phyloP scores from a whole-genome alignment of 2,797 vertebrate genomes.

The Phylloscopus collybita region DNA sequence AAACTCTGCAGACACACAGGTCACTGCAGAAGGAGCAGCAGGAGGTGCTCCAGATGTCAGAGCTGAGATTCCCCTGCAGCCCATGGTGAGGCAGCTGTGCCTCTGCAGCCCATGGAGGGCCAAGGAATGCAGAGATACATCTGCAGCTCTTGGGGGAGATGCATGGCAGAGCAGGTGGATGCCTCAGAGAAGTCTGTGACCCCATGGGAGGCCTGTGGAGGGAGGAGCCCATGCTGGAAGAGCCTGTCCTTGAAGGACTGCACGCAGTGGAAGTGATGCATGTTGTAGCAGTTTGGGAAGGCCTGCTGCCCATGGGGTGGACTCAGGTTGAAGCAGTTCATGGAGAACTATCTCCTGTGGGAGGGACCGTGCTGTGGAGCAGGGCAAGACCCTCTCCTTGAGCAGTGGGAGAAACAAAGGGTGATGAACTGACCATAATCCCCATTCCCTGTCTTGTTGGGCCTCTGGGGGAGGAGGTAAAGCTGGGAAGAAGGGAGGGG shows the following conservation, averaged over 20 bases:
- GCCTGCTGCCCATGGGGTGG: neutral
- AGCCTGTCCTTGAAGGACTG: neutral
- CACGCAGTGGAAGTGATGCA: neutral
- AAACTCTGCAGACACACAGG: neutral
- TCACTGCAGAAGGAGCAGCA: neutral
- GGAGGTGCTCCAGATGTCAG: neutral
- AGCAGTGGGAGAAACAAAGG: neutral
- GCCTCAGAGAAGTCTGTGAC: neutral
- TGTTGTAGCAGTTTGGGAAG: neutral
- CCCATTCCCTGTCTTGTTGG: neutral
- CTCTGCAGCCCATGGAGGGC: neutral
- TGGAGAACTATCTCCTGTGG: neutral
- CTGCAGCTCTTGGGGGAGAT: fast-evolving
- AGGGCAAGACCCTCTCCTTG: neutral
- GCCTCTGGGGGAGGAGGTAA: neutral
- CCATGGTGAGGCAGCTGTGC: neutral
- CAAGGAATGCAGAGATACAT: neutral
- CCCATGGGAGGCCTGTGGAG: no score
- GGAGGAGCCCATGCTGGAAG: neutral
- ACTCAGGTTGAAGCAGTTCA: neutral
- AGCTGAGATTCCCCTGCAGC: neutral
- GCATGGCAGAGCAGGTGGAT: fast-evolving
- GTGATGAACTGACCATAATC: neutral
- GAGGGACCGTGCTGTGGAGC: neutral
- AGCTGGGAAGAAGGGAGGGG: neutral